Conservation (phyloP, 2,797 vertebrate species). For the Psittacula derbiana region DNA sequence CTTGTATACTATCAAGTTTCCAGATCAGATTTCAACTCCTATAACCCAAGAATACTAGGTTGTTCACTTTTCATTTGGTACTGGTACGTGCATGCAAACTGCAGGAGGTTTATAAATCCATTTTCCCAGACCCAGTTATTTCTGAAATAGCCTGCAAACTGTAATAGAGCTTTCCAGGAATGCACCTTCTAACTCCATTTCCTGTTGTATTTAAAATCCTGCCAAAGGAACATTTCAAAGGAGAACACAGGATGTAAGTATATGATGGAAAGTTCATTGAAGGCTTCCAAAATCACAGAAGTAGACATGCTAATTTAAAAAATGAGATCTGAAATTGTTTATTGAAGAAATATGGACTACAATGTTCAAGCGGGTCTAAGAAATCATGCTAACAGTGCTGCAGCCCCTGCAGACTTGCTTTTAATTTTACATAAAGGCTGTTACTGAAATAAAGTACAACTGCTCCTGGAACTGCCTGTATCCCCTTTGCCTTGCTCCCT, state of each 20-base stretch:
- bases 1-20: not conserved
- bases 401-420: not conserved
- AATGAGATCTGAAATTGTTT: not conserved
- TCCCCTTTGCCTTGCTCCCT: rapidly evolving
- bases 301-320: not conserved
- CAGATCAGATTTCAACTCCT: not conserved
- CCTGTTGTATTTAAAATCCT: slow-evolving; percentile 23
- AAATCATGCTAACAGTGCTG: not conserved
- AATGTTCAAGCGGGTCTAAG: not conserved
- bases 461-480: not conserved
- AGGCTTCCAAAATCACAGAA: not conserved
- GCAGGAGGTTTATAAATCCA: not conserved
- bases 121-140: not conserved
- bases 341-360: not conserved
- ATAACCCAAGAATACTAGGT: not conserved
- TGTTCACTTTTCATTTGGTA: not conserved
- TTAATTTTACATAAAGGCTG: not conserved
- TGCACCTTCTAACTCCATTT: slow-evolving; percentile 5
- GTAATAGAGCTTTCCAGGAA: slow-evolving; percentile 29
- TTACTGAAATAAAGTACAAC: not conserved
- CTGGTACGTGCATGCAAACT: not conserved
- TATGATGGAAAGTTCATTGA: not conserved
- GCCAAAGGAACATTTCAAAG: slow-evolving; percentile 15
- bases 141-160: not conserved
- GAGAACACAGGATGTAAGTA: not conserved